Base-by-base conservation (phyloP, 2,888 invertebrate genomes). In the Phasia obesa region DNA sequence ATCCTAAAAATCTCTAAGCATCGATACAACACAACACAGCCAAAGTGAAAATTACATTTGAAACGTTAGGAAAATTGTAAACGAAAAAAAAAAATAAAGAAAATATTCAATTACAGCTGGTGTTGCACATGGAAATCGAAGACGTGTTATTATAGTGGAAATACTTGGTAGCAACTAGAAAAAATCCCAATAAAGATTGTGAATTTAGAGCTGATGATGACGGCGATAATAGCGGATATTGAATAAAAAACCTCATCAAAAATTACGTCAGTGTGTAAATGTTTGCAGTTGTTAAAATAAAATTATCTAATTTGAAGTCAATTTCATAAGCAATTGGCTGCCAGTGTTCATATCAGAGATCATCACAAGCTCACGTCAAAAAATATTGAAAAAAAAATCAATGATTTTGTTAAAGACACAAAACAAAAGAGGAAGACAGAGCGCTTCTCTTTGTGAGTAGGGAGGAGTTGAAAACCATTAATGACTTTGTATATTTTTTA, bases 41-140 rank as follows among this genome's bases (percentile, higher is more conserved):
- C 27, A 17, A 55, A 44, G 23, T 64, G 13, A 21, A 55, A 62
- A 35, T 13, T 23, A 15, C 6, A 55, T 55, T 55, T 57, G n/a
- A 11, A 74, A 35, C 17, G 44, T 47, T 57, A n/a, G 57, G 3
- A 49, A 65, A 57, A 74, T 35, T 25, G 1, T 23, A 35, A 60
- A 53, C 21, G 25, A 21, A 35, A 11, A 19, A 23, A 2, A 44
- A 21, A 35, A 35, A 11, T 15, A 23, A 2, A 44, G n/a, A 35
- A 67, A 51, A 65, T 25, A 73, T 73, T 78, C 78, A 82, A 82
- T 82, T 83, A 83, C 65, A 67, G 64, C 21, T 65, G 82, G 47
- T 71, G 67, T 60, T 78, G 74, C 74, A 75, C 70, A 64, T 78
- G 73, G 71, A 57, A 74, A 74, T 19, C 31, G 7, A 75, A 74